Evolutionary conservation across 2,113 vertebrate genomes (phyloP), one percentile per base, ranked within the genome.

Genomic region (Macquaria ambigua): DNA sequence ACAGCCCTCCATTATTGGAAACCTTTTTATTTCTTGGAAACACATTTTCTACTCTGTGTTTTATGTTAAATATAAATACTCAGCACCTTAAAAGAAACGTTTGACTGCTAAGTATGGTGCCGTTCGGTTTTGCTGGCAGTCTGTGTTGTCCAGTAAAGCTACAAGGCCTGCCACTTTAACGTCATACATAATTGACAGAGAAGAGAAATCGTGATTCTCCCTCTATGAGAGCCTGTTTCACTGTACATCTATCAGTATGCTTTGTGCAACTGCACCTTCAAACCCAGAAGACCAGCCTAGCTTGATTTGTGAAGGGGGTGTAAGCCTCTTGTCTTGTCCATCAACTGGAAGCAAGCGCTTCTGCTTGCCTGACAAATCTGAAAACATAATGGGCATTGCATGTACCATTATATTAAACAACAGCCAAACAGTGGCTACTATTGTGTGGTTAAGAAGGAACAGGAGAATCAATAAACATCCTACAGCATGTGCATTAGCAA

Each of bases 41-140:
- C 43, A 62, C 23, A 41, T 67, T 63, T 58, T 59, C 23, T 53
- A 6, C 31, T 71, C 10, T 31, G 12, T 37, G 21, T 53, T 76
- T 55, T 73, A 3, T 37, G 16, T 72, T 76, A 18, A 76, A 62
- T 82, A 71, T 25, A 61, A 85, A 73, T 56, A 55, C 15, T 28
- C 28, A 53, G 31, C 46, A 18, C 34, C 12, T 37, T 43, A 21
- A 43, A 66, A 64, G 23, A 73, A 61, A 11, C 21, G 12, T 59
- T 56, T 46, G 37, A 15, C 34, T 62, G 21, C 15, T 37, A 53
- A 56, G 52, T 58, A 64, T 31, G 43, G 28, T 48, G 1, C 67
- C 5, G 8, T 50, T 75, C 28, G 11, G 16, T 58, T n/a, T 63
- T 23, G 1, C 48, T 28, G 31, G 53, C 3, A 70, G 34, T 9